Evolutionary conservation across 2,888 invertebrate genomes (phyloP).

Genomic region (Patella depressa): DNA sequence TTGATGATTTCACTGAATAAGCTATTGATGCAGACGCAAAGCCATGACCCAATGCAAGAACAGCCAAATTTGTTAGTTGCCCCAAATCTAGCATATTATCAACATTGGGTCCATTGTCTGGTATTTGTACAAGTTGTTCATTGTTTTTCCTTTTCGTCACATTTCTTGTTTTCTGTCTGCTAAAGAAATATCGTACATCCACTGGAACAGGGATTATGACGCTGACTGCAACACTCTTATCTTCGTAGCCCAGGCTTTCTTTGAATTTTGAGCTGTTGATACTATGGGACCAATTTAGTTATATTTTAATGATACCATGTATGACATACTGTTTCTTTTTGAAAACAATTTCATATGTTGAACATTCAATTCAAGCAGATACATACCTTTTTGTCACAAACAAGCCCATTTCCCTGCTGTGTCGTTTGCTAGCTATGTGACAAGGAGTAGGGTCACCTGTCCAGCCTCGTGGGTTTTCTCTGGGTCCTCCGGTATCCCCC

Average conservation of each 20-base stretch:
- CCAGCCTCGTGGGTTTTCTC: too few relatives aligned
- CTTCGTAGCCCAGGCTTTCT: conserved; percentile 14
- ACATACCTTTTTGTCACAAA: too few relatives aligned
- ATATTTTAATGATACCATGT: too few relatives aligned
- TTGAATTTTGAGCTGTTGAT: not conserved
- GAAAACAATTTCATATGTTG: too few relatives aligned
- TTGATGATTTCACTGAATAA: not conserved
- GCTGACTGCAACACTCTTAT: not conserved
- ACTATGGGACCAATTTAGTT: too few relatives aligned
- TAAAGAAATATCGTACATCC: not conserved
- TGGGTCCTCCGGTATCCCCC: too few relatives aligned
- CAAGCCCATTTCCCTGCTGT: too few relatives aligned
- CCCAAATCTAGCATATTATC: not conserved
- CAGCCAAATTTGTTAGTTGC: not conserved
- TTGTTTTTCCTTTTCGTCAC: conserved; percentile 3
- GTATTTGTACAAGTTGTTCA: conserved; percentile 4
- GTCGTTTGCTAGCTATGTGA: too few relatives aligned
- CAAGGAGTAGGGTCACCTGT: too few relatives aligned
- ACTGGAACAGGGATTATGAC: conserved; percentile 6
- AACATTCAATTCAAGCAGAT: too few relatives aligned
- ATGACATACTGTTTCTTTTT: too few relatives aligned
- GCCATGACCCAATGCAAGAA: not conserved
- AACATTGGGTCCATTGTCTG: not conserved
- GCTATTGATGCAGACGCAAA: not conserved
- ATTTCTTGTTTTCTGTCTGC: not conserved